These are phyloP conservation scores for Pristionchus japonicus DNA, from an alignment of 2,888 invertebrate genomes.

Conservation along the genomic window DNA sequence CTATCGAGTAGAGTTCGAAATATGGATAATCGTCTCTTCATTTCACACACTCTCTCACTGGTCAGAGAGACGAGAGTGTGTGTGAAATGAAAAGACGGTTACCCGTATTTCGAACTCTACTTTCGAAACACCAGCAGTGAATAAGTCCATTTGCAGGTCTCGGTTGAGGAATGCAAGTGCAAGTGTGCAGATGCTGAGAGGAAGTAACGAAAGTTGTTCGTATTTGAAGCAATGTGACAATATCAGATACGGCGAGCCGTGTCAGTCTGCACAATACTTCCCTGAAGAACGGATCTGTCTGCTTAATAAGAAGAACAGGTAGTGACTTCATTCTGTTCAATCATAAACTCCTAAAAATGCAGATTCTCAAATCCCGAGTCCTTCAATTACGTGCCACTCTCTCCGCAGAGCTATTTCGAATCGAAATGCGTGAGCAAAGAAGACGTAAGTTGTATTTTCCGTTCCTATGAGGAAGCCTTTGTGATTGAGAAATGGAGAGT, in stretches of 20 bases:
- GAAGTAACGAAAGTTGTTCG: background rate
- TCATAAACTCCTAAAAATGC: background rate
- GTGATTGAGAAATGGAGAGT: background rate
- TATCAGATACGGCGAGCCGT: slow-evolving; percentile 66
- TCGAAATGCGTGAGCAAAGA: slow-evolving; percentile 58
- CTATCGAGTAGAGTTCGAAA: too few relatives aligned
- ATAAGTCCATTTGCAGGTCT: slow-evolving; percentile 44
- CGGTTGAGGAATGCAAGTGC: slow-evolving; percentile 64
- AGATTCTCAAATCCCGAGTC: slow-evolving; percentile 71
- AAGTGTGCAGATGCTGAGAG: slow-evolving; percentile 59
- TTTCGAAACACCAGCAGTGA: too few relatives aligned
- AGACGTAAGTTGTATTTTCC: background rate
- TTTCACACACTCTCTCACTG: too few relatives aligned
- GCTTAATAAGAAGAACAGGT: slow-evolving; percentile 73
- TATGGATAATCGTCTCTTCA: too few relatives aligned
- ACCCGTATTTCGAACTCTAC: too few relatives aligned
- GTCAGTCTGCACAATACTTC: slow-evolving; percentile 72
- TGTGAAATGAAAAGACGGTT: too few relatives aligned
- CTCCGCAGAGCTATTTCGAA: slow-evolving; percentile 70
- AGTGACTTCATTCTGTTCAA: background rate
- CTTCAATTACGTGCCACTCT: slow-evolving; percentile 68
- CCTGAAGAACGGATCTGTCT: slow-evolving; percentile 72
- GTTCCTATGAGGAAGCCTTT: background rate
- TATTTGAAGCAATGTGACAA: background rate
- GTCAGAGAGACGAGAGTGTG: too few relatives aligned